Percentiles rank a stretch among this genome's conserved stretches.
Conservation (phyloP, 2,113 vertebrate species). For the Centropus bengalensis region DNA sequence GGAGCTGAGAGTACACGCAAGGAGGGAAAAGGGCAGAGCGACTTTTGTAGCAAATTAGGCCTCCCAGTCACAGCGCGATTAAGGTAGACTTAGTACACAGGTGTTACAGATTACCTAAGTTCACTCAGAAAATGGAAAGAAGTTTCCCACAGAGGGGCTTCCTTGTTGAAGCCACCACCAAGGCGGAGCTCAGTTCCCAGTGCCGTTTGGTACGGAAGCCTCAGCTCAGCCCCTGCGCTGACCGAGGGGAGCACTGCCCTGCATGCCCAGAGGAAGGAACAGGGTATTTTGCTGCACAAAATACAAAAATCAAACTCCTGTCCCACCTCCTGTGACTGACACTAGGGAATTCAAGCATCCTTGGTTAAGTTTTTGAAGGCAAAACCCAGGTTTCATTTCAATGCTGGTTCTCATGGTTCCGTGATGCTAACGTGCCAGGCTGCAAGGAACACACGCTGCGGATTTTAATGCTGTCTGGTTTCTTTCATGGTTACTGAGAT, state of each 20-base stretch:
- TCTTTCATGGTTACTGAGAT: constrained; percentile 30
- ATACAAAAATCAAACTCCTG: not conserved
- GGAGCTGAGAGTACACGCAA: not conserved
- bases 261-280: not conserved
- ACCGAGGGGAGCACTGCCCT: not conserved
- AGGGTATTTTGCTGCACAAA: not conserved
- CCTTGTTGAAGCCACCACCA: not conserved
- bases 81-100: not conserved
- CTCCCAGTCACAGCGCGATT: not conserved
- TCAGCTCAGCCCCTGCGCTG: not conserved
- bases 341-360: not conserved
- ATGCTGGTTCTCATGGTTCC: not conserved
- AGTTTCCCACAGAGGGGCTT: not conserved
- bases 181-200: not conserved
- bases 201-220: not conserved
- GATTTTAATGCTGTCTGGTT: not conserved
- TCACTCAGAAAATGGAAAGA: not conserved
- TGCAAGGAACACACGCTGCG: not conserved
- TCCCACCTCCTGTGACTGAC: not conserved
- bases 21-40: not conserved
- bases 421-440: not conserved
- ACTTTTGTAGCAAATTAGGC: not conserved
- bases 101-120: not conserved
- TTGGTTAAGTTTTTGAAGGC: not conserved
- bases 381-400: not conserved